These are phyloP conservation scores for Sciurus niger DNA, from an alignment of 2,113 vertebrate species.

Conservation along the genomic window DNA sequence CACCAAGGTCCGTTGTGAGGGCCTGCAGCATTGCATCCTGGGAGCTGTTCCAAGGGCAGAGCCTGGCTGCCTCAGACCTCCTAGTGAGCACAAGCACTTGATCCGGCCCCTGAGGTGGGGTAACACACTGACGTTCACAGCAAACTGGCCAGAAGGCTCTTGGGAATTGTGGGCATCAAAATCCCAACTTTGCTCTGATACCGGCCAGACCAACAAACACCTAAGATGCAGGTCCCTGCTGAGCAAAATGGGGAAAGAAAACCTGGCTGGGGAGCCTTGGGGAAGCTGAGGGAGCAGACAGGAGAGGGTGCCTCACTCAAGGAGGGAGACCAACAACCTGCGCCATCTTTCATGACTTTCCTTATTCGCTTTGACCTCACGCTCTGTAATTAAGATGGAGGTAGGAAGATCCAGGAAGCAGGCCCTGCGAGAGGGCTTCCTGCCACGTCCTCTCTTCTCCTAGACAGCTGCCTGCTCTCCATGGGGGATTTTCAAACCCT, in stretches of 20 bases:
- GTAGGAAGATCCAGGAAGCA: neutral
- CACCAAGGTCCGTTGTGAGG: too few relatives aligned
- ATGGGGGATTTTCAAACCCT: too few relatives aligned
- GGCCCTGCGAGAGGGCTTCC: rapidly evolving
- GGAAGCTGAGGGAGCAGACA: neutral
- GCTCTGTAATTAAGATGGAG: neutral
- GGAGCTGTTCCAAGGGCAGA: neutral
- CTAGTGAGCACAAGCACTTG: neutral
- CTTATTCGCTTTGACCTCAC: neutral
- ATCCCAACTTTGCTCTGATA: neutral
- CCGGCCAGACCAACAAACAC: neutral
- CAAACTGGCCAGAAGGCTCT: neutral
- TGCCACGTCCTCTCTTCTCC: neutral
- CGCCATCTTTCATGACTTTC: neutral
- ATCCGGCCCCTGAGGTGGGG: rapidly evolving
- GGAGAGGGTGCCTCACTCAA: rapidly evolving
- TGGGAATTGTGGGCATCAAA: neutral
- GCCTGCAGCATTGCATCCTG: rapidly evolving
- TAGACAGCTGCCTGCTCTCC: too few relatives aligned
- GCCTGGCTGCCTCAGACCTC: neutral
- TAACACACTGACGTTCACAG: too few relatives aligned
- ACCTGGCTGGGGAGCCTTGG: neutral
- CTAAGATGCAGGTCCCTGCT: neutral
- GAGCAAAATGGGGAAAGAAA: neutral
- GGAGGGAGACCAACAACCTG: neutral